These are phyloP conservation scores for Drosophila rubida DNA, from an alignment of 2,888 invertebrate species.

Conservation along the genomic window DNA sequence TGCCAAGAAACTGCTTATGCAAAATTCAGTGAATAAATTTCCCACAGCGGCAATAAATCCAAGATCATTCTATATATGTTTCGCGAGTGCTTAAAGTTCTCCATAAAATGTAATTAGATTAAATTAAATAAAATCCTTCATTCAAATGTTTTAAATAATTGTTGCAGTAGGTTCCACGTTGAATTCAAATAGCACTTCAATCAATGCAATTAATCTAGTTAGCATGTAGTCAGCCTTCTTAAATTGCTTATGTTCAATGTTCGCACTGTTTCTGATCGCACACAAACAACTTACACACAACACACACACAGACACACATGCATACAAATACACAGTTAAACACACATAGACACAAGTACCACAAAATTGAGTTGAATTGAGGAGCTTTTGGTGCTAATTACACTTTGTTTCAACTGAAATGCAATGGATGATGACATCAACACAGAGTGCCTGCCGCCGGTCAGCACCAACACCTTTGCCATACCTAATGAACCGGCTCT, in stretches of 20 bases:
- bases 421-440: slow-evolving; percentile 50
- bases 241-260: neutral
- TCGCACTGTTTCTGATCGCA: neutral
- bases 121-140: too few relatives aligned
- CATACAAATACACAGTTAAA: neutral
- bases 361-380: neutral
- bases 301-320: neutral
- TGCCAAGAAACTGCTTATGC: neutral
- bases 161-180: too few relatives aligned
- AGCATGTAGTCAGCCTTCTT: neutral
- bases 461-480: slow-evolving; percentile 53
- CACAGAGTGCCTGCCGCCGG: slow-evolving; percentile 45
- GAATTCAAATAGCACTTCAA: too few relatives aligned
- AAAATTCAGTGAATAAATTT: neutral
- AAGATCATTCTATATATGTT: neutral
- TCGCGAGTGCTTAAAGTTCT: too few relatives aligned
- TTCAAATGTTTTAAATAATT: too few relatives aligned
- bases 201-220: neutral
- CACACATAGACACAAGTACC: neutral
- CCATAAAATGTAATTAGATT: too few relatives aligned
- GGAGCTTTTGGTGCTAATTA: neutral
- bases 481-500: slow-evolving; percentile 71
- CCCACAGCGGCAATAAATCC: neutral
- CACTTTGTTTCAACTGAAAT: neutral
- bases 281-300: neutral